Evolutionary conservation across 2,113 vertebrate species (phyloP).

Genomic region (Pantherophis guttatus): DNA sequence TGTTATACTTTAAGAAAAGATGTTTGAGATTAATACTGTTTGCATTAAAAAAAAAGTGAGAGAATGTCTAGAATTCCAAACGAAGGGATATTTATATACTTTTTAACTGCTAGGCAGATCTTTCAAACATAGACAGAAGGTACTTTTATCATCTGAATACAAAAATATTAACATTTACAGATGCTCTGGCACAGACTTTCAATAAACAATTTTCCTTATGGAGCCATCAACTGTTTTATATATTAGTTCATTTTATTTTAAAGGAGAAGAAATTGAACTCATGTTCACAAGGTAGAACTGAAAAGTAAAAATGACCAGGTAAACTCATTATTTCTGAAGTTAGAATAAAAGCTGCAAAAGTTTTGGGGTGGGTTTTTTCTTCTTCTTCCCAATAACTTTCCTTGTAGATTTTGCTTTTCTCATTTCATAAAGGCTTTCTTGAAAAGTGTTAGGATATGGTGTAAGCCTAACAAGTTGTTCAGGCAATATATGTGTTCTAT

Average conservation of each 20-base stretch:
- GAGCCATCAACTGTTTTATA: conserved; percentile 60
- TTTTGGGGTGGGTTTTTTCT: conserved; percentile 25
- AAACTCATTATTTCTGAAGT: conserved; percentile 59
- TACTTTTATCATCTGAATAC: conserved; percentile 63
- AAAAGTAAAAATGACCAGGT: conserved; percentile 57
- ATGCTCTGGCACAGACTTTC: conserved; percentile 58
- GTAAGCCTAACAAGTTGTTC: no score
- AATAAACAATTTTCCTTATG: conserved; percentile 48
- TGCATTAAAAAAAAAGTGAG: conserved; percentile 30
- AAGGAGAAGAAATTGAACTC: conserved; percentile 49
- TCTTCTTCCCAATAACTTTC: conserved; percentile 49
- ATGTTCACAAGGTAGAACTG: conserved; percentile 63
- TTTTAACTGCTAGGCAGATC: conserved; percentile 56
- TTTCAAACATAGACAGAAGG: conserved; percentile 50
- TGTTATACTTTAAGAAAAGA: conserved; percentile 43
- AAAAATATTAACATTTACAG: conserved; percentile 69
- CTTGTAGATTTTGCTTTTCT: conserved; percentile 67
- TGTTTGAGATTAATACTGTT: conserved; percentile 44
- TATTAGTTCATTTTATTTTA: background rate
- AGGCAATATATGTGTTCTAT: no score
- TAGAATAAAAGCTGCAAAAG: conserved; percentile 38
- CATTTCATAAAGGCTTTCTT: conserved; percentile 60
- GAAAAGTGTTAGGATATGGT: conserved; percentile 15
- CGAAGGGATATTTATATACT: conserved; percentile 17
- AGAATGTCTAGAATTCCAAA: conserved; percentile 46